Conservation (phyloP, 2,888 invertebrate species). For the Dolomedes plantarius region DNA sequence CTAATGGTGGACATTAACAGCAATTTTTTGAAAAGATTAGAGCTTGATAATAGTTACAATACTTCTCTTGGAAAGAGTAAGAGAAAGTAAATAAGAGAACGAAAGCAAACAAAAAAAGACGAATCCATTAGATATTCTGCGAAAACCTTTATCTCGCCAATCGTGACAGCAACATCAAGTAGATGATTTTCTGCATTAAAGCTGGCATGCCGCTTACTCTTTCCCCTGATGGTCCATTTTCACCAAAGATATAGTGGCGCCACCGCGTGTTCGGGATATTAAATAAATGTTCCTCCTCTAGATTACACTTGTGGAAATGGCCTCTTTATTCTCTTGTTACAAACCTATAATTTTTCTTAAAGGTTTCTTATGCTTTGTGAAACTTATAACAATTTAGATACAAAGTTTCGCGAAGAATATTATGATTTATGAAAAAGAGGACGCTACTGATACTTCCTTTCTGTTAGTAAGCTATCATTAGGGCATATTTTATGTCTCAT, state of each 20-base stretch:
- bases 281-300: neutral
- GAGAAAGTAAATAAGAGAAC: neutral
- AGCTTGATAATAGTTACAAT: neutral
- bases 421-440: too few relatives aligned
- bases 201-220: neutral
- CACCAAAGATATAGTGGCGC: slow-evolving; percentile 6
- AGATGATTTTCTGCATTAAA: neutral
- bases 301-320: neutral
- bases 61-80: neutral
- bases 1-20: too few relatives aligned
- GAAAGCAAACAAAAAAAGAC: neutral
- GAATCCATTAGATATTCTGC: neutral
- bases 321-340: neutral
- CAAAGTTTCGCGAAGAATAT: too few relatives aligned
- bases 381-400: neutral
- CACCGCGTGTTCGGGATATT: neutral
- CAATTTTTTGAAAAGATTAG: too few relatives aligned
- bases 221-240: neutral
- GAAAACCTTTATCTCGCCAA: neutral
- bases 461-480: too few relatives aligned
- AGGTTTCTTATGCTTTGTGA: too few relatives aligned
- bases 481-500: too few relatives aligned
- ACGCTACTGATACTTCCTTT: too few relatives aligned
- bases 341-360: neutral
- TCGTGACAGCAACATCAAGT: slow-evolving; percentile 1